phyloP scores from a whole-genome alignment of 2,797 vertebrate species.

The Poeciliopsis turneri region DNA sequence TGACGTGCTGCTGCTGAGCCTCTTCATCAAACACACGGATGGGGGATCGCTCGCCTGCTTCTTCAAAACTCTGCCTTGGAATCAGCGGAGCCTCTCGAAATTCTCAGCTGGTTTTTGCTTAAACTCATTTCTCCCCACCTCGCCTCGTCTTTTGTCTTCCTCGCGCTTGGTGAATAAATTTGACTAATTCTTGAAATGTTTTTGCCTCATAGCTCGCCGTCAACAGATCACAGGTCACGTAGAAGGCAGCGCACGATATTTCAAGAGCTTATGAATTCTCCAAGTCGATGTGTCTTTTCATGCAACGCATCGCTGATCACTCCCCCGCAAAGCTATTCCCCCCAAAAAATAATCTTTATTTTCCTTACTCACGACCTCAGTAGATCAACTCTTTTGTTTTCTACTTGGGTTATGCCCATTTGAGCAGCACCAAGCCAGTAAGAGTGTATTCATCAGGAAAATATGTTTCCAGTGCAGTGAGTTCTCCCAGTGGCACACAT shows the following conservation, averaged over 20 bases:
- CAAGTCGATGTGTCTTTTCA: conserved; percentile 5
- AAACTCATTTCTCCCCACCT: conserved; percentile 22
- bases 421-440: conserved; percentile 33
- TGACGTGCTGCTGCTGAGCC: conserved; percentile 36
- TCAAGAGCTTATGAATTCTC: conserved; percentile 1
- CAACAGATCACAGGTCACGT: neutral
- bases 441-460: conserved; percentile 27
- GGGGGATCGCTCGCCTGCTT: conserved; percentile 30
- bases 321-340: conserved; percentile 9
- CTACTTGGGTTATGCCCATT: conserved; percentile 28
- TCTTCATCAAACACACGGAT: conserved; percentile 52
- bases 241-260: conserved; percentile 11
- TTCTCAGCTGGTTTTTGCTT: conserved; percentile 24
- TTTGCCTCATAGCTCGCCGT: conserved; percentile 3
- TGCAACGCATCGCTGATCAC: conserved; percentile 10
- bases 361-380: neutral
- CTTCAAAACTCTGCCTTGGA: conserved; percentile 37
- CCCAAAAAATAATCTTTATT: conserved; percentile 6
- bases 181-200: conserved; percentile 4
- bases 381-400: conserved; percentile 13
- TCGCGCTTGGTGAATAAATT: conserved; percentile 16
- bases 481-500: conserved; percentile 18
- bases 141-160: conserved; percentile 15
- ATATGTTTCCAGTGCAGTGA: conserved; percentile 26
- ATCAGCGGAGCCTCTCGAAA: conserved; percentile 33